phyloP scores from a whole-genome alignment of 2,113 vertebrate species.

The Prionailurus viverrinus region DNA sequence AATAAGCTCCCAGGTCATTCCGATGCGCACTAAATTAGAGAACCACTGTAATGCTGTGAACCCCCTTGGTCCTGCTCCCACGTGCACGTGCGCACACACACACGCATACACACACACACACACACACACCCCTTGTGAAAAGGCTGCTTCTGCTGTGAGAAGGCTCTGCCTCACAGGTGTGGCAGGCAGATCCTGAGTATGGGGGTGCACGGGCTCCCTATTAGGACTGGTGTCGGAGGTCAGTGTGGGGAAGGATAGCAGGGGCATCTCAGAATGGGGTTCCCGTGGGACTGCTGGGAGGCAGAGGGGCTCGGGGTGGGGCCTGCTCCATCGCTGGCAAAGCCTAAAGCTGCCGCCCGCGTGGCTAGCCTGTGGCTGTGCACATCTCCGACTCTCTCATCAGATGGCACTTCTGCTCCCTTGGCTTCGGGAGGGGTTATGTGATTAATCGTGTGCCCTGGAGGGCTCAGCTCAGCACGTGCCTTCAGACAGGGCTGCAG shows the following conservation, averaged over 20 bases:
- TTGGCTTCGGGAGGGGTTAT: background rate
- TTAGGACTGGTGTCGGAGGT: background rate
- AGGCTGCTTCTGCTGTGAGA: background rate
- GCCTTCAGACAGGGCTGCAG: background rate
- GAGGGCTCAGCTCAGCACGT: background rate
- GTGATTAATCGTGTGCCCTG: background rate
- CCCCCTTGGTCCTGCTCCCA: rapidly evolving
- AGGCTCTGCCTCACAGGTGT: background rate
- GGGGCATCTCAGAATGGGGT: background rate
- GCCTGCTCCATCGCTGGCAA: background rate
- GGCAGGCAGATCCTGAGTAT: background rate
- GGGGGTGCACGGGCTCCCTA: background rate
- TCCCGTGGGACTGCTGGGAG: background rate
- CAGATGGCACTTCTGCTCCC: no score
- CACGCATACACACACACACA: no score
- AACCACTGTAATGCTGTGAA: background rate
- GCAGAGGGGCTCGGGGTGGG: background rate
- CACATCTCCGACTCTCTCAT: background rate
- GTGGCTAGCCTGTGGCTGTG: rapidly evolving
- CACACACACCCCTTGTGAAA: background rate
- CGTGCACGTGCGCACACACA: no score
- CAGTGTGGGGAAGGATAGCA: background rate
- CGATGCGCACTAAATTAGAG: background rate
- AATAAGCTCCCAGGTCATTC: background rate
- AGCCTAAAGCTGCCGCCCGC: background rate